A percentile compares a stretch with the other conserved stretches of the same genome.
These are phyloP conservation scores for Andricus quercusramuli DNA, from an alignment of 2,888 invertebrate species.

Conservation along the genomic window DNA sequence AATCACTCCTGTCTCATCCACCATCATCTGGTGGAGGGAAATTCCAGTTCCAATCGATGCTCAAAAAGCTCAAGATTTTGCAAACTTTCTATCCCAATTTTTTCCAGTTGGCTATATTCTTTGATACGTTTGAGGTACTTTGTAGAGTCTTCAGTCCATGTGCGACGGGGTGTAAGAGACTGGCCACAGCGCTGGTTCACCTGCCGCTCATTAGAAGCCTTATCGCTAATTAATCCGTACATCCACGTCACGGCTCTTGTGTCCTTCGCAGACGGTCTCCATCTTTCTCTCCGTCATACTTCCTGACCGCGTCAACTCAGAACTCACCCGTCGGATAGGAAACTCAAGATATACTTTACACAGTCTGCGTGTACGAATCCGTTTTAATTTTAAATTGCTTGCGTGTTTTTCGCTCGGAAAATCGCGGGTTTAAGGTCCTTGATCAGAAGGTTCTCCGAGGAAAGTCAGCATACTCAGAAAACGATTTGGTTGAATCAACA, in stretches of 20 bases:
- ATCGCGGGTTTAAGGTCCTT: background rate
- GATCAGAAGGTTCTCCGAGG: background rate
- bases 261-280: slow-evolving; percentile 66
- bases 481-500: too few relatives aligned
- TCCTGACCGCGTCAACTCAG: slow-evolving; percentile 67
- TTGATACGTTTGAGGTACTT: background rate
- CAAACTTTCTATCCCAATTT: background rate
- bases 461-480: too few relatives aligned
- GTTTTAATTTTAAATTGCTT: background rate
- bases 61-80: background rate
- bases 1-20: too few relatives aligned
- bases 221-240: slow-evolving; percentile 78
- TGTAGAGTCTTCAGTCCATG: background rate
- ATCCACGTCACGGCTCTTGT: slow-evolving; percentile 76
- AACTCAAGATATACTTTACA: slow-evolving; percentile 7
- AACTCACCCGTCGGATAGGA: slow-evolving; percentile 30
- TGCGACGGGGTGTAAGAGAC: slow-evolving; percentile 52
- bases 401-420: slow-evolving; percentile 28
- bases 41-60: too few relatives aligned
- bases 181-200: slow-evolving; percentile 71
- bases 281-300: slow-evolving; percentile 64
- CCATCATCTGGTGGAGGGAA: too few relatives aligned
- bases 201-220: slow-evolving; percentile 78
- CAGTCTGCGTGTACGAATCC: background rate
- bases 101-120: background rate